Conservation (phyloP, 2,888 invertebrate genomes). For the Nephrotoma guestfalica region DNA sequence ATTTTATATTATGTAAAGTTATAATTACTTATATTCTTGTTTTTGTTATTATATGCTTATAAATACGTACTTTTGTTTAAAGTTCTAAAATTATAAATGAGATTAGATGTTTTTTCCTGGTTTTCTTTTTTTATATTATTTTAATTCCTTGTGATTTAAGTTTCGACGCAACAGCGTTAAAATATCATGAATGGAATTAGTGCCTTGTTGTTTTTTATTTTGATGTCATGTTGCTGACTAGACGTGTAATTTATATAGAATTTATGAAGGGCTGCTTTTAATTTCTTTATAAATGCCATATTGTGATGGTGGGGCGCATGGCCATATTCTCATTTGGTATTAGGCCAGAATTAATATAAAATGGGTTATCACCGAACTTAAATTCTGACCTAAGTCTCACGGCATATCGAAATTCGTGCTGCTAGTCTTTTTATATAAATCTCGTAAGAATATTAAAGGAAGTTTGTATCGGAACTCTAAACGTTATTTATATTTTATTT, state of each 20-base stretch:
- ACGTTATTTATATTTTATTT: not conserved
- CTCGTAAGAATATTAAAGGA: not conserved
- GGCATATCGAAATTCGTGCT: not conserved
- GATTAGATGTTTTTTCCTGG: not conserved
- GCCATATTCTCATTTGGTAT: not conserved
- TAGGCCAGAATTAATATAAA: no score
- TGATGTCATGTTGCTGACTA: not conserved
- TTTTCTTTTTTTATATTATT: not conserved
- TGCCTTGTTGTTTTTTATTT: not conserved
- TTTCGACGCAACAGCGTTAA: not conserved
- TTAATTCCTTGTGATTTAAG: not conserved
- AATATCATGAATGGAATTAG: not conserved
- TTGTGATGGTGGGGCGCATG: not conserved
- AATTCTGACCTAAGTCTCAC: not conserved
- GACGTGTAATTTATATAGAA: not conserved
- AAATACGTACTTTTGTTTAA: not conserved
- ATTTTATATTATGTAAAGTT: not conserved
- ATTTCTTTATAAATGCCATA: not conserved
- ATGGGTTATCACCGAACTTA: no score
- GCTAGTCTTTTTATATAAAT: not conserved
- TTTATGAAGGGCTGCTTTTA: not conserved
- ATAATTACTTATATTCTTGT: not conserved
- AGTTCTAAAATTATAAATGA: not conserved
- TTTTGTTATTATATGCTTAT: not conserved
- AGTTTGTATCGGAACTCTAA: not conserved